These are phyloP conservation scores for Nerophis lumbriciformis DNA, from an alignment of 2,113 vertebrate species.

Conservation along the genomic window DNA sequence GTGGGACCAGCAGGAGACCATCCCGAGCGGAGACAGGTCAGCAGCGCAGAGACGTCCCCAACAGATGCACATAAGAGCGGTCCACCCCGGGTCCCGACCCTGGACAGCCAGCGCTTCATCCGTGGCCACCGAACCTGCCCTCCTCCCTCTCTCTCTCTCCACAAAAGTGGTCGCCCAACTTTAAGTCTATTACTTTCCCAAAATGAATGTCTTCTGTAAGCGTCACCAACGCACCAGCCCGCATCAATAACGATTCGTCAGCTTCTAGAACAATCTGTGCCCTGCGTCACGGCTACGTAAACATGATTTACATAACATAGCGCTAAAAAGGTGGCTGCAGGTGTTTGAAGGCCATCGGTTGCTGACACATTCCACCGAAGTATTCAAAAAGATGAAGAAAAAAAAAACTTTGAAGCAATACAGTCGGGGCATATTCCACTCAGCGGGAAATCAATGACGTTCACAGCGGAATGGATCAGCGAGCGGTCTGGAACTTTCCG, in stretches of 20 bases:
- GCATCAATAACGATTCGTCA: not conserved
- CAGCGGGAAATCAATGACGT: conserved; percentile 55
- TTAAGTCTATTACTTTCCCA: no score
- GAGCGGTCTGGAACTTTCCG: not conserved
- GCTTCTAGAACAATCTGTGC: not conserved
- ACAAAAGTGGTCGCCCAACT: no score
- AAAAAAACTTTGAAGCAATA: conserved; percentile 40
- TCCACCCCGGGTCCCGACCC: no score
- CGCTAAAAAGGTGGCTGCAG: not conserved
- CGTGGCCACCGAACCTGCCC: no score
- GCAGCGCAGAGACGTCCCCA: no score
- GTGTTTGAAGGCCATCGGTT: not conserved
- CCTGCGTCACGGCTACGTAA: not conserved
- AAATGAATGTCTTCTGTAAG: no score
- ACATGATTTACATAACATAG: conserved; percentile 6
- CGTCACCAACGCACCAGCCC: not conserved
- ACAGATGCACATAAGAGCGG: no score
- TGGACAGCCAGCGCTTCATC: no score
- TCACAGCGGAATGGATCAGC: conserved; percentile 46
- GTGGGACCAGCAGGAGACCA: no score
- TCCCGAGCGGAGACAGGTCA: no score
- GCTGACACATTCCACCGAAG: conserved; percentile 19
- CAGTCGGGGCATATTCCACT: conserved; percentile 38
- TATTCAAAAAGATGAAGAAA: not conserved
- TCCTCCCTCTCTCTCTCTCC: no score